phyloP scores from a whole-genome alignment of 64 coral and sea anemone species.

The Stichodactyla mertensii region DNA sequence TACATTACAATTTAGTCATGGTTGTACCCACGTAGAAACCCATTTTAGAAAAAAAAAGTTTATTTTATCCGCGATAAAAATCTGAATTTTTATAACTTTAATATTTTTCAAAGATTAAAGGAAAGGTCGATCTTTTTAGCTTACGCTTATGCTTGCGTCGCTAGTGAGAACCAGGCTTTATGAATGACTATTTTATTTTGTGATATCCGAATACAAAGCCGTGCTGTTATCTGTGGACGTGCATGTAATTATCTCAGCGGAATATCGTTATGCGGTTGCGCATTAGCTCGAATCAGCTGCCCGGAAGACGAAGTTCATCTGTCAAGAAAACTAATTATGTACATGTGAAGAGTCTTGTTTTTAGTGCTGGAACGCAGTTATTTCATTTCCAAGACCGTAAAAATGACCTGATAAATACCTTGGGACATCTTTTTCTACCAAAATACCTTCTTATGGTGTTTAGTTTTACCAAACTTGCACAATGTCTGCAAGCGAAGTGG shows the following conservation, averaged over 20 bases:
- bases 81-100: no score
- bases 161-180: no score
- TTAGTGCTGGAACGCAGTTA: not conserved
- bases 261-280: not conserved
- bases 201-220: no score
- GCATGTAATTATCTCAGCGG: not conserved
- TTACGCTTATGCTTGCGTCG: no score
- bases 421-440: not conserved
- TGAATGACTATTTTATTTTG: no score
- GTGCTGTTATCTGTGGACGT: no score
- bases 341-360: not conserved
- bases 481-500: constrained; percentile 7
- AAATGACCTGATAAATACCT: not conserved
- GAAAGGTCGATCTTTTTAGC: no score
- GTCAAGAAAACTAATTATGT: not conserved
- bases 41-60: no score
- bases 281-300: not conserved
- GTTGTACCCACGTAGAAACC: no score
- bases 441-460: not conserved
- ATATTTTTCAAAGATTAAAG: no score
- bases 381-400: not conserved
- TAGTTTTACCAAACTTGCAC: not conserved
- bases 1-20: no score
- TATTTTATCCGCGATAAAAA: no score
- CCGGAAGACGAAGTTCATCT: not conserved